Base-by-base conservation (phyloP, 2,113 vertebrate species). In the Speoplatyrhinus poulsoni region DNA sequence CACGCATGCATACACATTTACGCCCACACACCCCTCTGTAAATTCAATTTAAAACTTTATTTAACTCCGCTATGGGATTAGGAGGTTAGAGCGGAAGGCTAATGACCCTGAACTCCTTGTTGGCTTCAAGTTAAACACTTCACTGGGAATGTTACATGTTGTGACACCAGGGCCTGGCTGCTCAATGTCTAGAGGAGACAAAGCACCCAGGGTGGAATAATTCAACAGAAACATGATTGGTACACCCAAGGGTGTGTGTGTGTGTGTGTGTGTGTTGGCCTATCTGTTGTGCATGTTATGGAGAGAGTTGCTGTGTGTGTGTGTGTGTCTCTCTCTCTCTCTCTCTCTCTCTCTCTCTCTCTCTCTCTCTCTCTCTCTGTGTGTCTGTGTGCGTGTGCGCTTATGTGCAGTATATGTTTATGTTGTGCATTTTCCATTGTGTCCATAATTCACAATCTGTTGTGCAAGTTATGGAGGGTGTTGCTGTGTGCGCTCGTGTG, bases 101-200 rank as follows among this genome's bases (percentile, higher is more conserved):
- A 67, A 60, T 4, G 2, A 13, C 48, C 13, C 65, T n/a, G 47
- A 68, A 72, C 82, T 82, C 78, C 60, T 41, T 32, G 32, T 61
- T 74, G 72, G 17, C 72, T 65, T 63, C 73, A 41, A 41, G 36
- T 41, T 41, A 41, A 41, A 50, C 62, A 63, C 71, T 83, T 62
- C 66, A 71, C 63, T 71, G 19, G 36, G 11, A 84, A 76, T 82
- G 76, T 87, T 85, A 86, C 82, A 72, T 66, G 78, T 83, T 83
- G 62, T 87, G 80, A 81, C 80, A 79, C 13, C 4, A 59, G 75
- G 77, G 65, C 81, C 77, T n/a, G 4, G 77, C 71, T 81, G 75
- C 73, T 76, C 82, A 86, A 90, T 81, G 83, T 85, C 85, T 80
- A 81, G 83, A 85, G 88, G 88, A 86, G 65, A 76, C 60, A 75